These are phyloP conservation scores for Clusia tigrina DNA, from an alignment of 2,888 invertebrate genomes.

Conservation along the genomic window DNA sequence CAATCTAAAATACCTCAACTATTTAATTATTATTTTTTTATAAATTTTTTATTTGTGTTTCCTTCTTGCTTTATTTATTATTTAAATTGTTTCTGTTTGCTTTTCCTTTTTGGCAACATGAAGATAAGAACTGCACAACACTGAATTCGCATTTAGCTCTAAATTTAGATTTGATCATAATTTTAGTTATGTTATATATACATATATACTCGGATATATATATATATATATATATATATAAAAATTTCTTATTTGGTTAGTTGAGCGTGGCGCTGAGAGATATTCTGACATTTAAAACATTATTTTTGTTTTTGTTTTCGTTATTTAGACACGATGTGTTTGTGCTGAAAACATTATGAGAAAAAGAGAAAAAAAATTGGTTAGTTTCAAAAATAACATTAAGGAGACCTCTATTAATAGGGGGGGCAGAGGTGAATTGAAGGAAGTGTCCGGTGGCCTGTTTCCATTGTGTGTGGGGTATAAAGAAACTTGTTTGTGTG, in stretches of 20 bases:
- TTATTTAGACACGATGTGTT: conserved; percentile 35
- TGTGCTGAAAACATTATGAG: conserved; percentile 53
- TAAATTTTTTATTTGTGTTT: neutral
- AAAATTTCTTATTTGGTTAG: conserved; percentile 12
- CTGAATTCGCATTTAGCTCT: neutral
- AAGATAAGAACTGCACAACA: neutral
- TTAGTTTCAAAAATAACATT: conserved; percentile 46
- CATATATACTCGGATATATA: too few species aligned
- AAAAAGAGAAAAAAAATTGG: conserved; percentile 45
- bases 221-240: neutral
- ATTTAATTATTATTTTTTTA: too few species aligned
- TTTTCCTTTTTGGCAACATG: neutral
- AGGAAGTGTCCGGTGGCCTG: too few species aligned
- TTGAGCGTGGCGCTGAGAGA: conserved; percentile 33
- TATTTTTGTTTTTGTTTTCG: conserved; percentile 20
- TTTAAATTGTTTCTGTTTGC: neutral
- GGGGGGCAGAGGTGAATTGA: neutral
- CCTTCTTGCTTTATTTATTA: neutral
- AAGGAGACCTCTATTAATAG: conserved; percentile 1
- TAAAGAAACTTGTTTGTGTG: too few species aligned
- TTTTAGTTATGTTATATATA: neutral
- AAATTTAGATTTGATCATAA: neutral
- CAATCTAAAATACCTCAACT: too few species aligned
- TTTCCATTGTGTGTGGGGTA: too few species aligned
- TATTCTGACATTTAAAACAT: conserved; percentile 26